Base-by-base conservation (phyloP, 1,140 invertebrate species). In the Eueides isabella region DNA sequence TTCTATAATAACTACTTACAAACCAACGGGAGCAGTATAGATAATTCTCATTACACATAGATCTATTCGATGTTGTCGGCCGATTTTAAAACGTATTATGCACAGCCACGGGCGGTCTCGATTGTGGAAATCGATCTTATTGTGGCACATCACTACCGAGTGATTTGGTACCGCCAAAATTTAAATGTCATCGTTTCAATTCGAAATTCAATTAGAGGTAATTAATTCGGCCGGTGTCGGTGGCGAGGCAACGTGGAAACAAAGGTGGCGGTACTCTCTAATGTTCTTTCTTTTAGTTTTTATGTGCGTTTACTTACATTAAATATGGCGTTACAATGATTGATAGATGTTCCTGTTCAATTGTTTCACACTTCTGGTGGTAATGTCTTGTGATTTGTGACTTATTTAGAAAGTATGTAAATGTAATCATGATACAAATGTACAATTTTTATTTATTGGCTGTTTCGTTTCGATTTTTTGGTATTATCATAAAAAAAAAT, bases 151-250 rank as follows among this genome's bases (percentile, higher is more conserved):
- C 89, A 90, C 90, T 92, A 91, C 90, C 80, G 88, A 86, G 85
- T 82, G 82, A 86, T 78, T 85, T 87, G 85, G 82, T 84, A 85
- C 85, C 88, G 87, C 85, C 80, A 87, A 92, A 92, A 91, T 89
- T 89, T 86, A 90, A 92, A 89, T 92, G 91, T 92, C 91, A 92
- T 92, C 89, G 89, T 92, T 87, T 88, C 89, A 92, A 92, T 92
- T 89, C 90, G 83, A 92, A 91, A 92, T 92, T 92, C 90, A 91
- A 92, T 92, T 92, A 92, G 77, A 70, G 87, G 88, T 90, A 92
- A 92, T 92, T 91, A 92, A 92, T 92, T 84, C 88, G 85, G 84
- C 79, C 84, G 81, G 86, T 87, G 87, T 83, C 81, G 79, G 79
- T 78, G 61, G 61, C 61, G 41, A 48, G 41, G 5, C 16, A 48